Percentiles rank a stretch among this genome's conserved stretches.
phyloP scores from a whole-genome alignment of 2,113 vertebrate species.

The Atlantisia rogersi region DNA sequence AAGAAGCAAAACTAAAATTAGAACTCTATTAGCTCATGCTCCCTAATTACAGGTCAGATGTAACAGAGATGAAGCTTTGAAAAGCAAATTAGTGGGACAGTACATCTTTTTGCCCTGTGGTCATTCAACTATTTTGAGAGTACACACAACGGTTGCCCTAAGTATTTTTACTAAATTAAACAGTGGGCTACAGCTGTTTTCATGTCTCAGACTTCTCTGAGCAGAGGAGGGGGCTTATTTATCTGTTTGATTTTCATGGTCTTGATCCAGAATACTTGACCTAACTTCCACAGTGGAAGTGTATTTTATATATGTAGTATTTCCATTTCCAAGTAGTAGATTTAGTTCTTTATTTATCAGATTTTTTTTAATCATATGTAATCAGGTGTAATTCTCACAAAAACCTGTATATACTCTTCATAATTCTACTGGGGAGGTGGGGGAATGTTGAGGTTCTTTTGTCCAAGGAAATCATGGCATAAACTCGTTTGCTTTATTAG shows the following conservation, averaged over 20 bases:
- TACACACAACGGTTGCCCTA: not conserved
- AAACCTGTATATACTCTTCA: not conserved
- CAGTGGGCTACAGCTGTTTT: not conserved
- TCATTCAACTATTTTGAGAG: not conserved
- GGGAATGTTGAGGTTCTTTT: not conserved
- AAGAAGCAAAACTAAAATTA: not conserved
- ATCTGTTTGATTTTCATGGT: not conserved
- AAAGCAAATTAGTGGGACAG: not conserved
- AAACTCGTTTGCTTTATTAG: not conserved
- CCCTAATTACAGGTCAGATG: not conserved
- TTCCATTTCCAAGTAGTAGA: not conserved
- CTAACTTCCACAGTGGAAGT: not conserved
- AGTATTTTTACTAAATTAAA: not conserved
- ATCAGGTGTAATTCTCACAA: not conserved
- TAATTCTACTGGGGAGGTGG: not conserved
- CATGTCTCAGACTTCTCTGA: not conserved
- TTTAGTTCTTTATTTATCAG: not conserved
- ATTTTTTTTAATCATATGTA: not conserved
- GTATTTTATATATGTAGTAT: not conserved
- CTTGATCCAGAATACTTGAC: not conserved
- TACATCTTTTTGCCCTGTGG: not conserved
- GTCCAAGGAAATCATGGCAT: not conserved
- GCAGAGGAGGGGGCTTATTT: not conserved
- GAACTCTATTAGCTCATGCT: not conserved
- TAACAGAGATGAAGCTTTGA: not conserved